Base-by-base conservation (phyloP, 1,140 invertebrate species). In the Camponotus pennsylvanicus region DNA sequence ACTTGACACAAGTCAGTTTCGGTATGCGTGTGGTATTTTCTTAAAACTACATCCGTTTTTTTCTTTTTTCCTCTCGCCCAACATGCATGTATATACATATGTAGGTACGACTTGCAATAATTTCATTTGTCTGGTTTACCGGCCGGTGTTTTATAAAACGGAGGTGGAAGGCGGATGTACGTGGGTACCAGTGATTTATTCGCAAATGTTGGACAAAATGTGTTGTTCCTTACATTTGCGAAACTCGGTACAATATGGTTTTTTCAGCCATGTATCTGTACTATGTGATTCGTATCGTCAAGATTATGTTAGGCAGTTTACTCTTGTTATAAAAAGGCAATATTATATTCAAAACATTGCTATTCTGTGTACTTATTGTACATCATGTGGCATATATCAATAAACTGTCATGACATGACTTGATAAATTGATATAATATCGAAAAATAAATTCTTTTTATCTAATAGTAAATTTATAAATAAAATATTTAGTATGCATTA, bases 51-150 rank as follows among this genome's bases (percentile, higher is more conserved):
- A 61, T 32, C 34, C 13, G 15, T 1, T 8, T n/a, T 27, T 9
- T 15, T 5, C 15, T 4, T 13, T 61, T 49, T 73, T 45, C 45
- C 49, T 59, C 27, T 61, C 11, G 3, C 37, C 32, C 37, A n/a
- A n/a, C 40, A 3, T 67, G 7, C 27, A 13, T 61, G 18, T n/a
- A 13, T 34, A 18, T 27, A 13, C 21, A 18, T 27, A 80, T 34
- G 66, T 70, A 82, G 13, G 8, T 59, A 34, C n/a, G 18, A 32
- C 27, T 34, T 21, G 45, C 34, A 78, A 73, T 83, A 73, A 83
- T 83, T 83, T 83, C 40, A 83, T 83, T 83, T 83, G 79, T 61
- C 67, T 27, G 18, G 55, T 83, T 83, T 73, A 55, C 18, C 55
- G 61, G 59, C 70, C 6, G 57, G 27, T 69, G 40, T 71, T 82